Evolutionary conservation across 2,797 vertebrate species (phyloP).

Genomic region (Microcaecilia unicolor): DNA sequence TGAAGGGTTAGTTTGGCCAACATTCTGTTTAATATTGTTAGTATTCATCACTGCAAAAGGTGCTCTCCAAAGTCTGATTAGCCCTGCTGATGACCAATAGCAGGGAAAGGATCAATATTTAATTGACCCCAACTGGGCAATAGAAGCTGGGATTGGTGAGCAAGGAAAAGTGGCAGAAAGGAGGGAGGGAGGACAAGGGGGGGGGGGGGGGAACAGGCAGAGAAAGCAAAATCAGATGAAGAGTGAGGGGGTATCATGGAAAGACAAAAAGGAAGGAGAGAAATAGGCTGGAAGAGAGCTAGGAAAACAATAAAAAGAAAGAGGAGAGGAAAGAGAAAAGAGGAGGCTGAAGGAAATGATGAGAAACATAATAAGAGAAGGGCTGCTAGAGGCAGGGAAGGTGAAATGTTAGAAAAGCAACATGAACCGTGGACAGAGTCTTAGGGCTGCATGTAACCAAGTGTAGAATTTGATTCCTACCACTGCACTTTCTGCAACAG

Average conservation of each 20-base stretch:
- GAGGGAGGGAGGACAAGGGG: conserved; percentile 42
- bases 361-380: background rate
- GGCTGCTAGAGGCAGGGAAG: rapidly evolving
- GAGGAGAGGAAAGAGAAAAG: background rate
- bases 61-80: conserved; percentile 20
- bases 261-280: too few relatives aligned
- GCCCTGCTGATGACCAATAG: conserved; percentile 33
- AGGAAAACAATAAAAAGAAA: too few relatives aligned
- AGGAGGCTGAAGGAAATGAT: background rate
- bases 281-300: too few relatives aligned
- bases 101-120: conserved; percentile 38
- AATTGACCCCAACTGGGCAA: conserved; percentile 37
- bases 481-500: too few relatives aligned
- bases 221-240: conserved; percentile 11
- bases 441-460: too few relatives aligned
- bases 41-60: conserved; percentile 24
- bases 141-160: conserved; percentile 34
- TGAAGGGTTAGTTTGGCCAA: too few relatives aligned
- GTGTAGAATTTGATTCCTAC: too few relatives aligned
- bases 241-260: conserved; percentile 17
- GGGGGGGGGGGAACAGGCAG: too few relatives aligned
- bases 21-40: conserved; percentile 20
- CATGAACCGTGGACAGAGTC: too few relatives aligned
- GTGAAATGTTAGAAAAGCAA: background rate
- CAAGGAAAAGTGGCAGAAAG: conserved; percentile 33